Percentiles rank a stretch among this genome's conserved stretches.
Conservation (phyloP, 2,888 invertebrate genomes). For the Aphidoletes aphidimyza region DNA sequence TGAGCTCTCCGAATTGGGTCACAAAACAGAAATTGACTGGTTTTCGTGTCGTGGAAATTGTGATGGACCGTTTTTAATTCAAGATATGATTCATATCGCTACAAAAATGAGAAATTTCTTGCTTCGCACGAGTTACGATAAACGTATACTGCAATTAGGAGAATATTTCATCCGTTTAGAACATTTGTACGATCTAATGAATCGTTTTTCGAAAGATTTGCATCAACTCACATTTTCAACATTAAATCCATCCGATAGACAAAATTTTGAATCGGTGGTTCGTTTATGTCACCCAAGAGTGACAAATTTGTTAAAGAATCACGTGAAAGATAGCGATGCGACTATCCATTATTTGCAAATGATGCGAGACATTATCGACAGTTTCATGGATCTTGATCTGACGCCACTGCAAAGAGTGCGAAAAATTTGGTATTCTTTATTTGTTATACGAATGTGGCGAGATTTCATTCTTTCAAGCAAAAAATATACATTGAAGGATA, state of each 20-base stretch:
- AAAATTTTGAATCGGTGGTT: not conserved
- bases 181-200: not conserved
- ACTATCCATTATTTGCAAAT: not conserved
- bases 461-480: not conserved
- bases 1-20: not conserved
- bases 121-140: not conserved
- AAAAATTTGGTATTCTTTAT: not conserved
- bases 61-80: not conserved
- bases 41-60: not conserved
- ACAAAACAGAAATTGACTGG: not conserved
- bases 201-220: not conserved
- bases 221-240: not conserved
- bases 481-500: not conserved
- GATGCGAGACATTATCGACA: not conserved
- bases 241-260: not conserved
- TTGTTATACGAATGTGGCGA: not conserved
- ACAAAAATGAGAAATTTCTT: not conserved
- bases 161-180: not conserved
- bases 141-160: not conserved
- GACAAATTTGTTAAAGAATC: not conserved
- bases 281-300: not conserved
- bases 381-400: not conserved
- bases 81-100: not conserved
- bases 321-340: not conserved
- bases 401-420: not conserved